These are phyloP conservation scores for Tachycineta bicolor DNA, from an alignment of 2,113 vertebrate species.

Conservation along the genomic window DNA sequence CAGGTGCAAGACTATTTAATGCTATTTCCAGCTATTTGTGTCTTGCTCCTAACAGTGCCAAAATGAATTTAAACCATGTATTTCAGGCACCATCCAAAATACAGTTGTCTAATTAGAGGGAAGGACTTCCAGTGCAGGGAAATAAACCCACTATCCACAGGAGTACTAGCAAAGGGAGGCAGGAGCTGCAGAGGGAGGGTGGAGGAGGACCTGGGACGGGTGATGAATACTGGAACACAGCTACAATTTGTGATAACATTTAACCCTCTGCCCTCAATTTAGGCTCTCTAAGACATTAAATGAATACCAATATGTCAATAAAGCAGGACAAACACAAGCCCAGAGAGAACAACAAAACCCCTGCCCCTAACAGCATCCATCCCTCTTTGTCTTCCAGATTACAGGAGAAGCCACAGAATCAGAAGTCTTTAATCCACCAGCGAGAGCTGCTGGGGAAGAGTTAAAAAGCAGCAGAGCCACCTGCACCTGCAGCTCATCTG, in stretches of 20 bases:
- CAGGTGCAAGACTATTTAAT: not conserved
- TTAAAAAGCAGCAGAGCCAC: slow-evolving; percentile 18
- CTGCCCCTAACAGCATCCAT: slow-evolving; percentile 19
- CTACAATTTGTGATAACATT: slow-evolving; percentile 68
- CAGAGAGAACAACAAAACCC: slow-evolving; percentile 45
- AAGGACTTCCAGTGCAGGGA: not conserved
- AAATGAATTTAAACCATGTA: not conserved
- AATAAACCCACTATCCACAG: not conserved
- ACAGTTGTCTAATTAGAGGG: not conserved
- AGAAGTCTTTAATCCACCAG: not conserved
- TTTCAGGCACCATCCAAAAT: not conserved
- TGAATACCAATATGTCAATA: slow-evolving; percentile 53
- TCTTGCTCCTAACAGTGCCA: not conserved
- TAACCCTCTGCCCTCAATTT: slow-evolving; percentile 72
- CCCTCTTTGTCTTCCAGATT: slow-evolving; percentile 37
- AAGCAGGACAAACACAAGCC: slow-evolving; percentile 48
- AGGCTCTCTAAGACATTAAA: slow-evolving; percentile 53
- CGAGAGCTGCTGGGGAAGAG: not conserved
- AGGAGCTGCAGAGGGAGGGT: not conserved
- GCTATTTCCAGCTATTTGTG: not conserved
- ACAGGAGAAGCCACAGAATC: not conserved
- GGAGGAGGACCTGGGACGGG: not conserved
- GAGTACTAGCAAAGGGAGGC: not conserved
- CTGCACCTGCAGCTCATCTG: slow-evolving; percentile 34
- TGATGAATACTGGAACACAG: slow-evolving; percentile 67